A percentile compares a stretch with the other conserved stretches of the same genome.
Evolutionary conservation across 2,888 invertebrate species (phyloP).

Genomic region (Drosophila kuntzei): DNA sequence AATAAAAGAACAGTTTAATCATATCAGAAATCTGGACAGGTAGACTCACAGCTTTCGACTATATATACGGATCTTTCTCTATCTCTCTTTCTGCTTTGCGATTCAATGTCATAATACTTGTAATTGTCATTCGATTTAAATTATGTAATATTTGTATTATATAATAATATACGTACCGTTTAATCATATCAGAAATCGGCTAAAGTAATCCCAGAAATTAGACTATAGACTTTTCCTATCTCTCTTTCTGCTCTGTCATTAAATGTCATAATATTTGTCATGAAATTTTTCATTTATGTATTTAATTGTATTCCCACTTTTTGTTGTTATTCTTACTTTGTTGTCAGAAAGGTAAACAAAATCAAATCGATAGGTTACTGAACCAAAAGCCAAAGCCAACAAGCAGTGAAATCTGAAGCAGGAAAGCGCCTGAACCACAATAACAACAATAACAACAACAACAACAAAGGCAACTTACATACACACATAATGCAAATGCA

Average conservation of each 20-base stretch:
- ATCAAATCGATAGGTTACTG: constrained; percentile 72
- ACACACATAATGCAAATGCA: constrained; percentile 45
- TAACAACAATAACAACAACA: constrained; percentile 1
- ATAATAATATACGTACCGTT: background rate
- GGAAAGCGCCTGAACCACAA: constrained; percentile 24
- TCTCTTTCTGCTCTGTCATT: background rate
- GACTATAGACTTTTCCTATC: background rate
- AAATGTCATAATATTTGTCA: constrained; percentile 50
- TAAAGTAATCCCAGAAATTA: background rate
- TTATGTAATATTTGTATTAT: constrained; percentile 15
- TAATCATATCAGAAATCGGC: constrained; percentile 6
- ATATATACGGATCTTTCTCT: background rate
- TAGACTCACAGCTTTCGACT: background rate
- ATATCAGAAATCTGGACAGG: background rate
- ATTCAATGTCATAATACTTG: constrained; percentile 39
- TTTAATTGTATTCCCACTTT: constrained; percentile 10
- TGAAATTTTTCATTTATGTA: constrained; percentile 32
- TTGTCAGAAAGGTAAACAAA: constrained; percentile 54
- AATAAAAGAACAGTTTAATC: constrained; percentile 4
- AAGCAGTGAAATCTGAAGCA: constrained; percentile 30
- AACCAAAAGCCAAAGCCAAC: constrained; percentile 55
- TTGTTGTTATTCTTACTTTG: constrained; percentile 14
- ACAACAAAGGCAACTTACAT: background rate
- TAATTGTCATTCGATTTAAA: constrained; percentile 36
- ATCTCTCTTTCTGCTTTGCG: background rate